Evolutionary conservation across 2,888 invertebrate species (phyloP).

Genomic region (Monoplex corrugatus): DNA sequence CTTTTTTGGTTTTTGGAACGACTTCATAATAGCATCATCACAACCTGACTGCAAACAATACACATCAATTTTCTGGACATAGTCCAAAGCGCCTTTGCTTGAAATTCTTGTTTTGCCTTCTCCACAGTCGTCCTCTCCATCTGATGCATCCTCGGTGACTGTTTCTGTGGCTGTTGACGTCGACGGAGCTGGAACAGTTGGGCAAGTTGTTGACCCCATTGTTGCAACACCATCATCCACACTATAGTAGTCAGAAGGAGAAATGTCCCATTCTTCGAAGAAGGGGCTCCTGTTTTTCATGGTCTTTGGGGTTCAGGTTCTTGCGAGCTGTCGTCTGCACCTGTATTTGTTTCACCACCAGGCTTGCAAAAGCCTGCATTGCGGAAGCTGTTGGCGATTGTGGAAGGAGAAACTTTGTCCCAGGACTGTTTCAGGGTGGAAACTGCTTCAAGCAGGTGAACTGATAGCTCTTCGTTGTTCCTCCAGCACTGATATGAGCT

Average conservation of each 20-base stretch:
- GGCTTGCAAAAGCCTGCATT: constrained; percentile 19
- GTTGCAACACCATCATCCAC: constrained; percentile 26
- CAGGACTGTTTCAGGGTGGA: constrained; percentile 17
- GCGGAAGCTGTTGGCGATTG: constrained; percentile 32
- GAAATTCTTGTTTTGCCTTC: not conserved
- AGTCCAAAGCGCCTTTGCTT: not conserved
- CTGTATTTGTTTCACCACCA: not conserved
- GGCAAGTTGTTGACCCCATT: not conserved
- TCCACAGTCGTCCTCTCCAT: constrained; percentile 35
- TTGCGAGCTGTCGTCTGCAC: not conserved
- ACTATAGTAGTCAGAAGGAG: constrained; percentile 16
- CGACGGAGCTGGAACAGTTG: not conserved
- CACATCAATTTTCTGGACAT: not conserved
- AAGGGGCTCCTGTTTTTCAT: constrained; percentile 14
- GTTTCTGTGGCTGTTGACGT: not conserved
- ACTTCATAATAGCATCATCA: not conserved
- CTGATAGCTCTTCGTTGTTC: not conserved
- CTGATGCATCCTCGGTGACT: not conserved
- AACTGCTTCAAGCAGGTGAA: constrained; percentile 9
- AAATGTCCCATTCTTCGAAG: constrained; percentile 14
- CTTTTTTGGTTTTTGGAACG: no score
- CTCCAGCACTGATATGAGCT: constrained; percentile 8
- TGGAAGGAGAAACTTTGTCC: constrained; percentile 6
- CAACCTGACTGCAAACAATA: constrained; percentile 2
- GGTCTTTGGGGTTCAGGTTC: not conserved